Evolutionary conservation across 1,140 invertebrate genomes (phyloP).

Genomic region (Tetraneura akinire): DNA sequence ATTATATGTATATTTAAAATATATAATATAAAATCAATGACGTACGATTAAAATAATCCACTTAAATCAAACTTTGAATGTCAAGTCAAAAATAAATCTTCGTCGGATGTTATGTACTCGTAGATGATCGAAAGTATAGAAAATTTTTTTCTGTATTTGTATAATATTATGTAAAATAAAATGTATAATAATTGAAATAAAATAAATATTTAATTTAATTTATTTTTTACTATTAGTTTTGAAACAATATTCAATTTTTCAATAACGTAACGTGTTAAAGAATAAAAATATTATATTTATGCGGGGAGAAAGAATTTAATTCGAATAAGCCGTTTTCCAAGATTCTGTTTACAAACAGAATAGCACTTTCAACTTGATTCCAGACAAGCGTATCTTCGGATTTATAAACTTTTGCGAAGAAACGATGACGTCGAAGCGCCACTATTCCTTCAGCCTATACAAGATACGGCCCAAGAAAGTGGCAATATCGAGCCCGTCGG

Average conservation of each 20-base stretch:
- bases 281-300: neutral
- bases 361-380: slow-evolving; percentile 4
- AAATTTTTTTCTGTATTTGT: too few species aligned
- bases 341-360: neutral
- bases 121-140: too few species aligned
- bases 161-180: too few species aligned
- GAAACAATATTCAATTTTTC: neutral
- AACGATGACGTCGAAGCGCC: neutral
- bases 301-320: neutral
- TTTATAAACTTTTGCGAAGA: slow-evolving; percentile 1
- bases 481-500: neutral
- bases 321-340: neutral
- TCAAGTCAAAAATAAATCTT: too few species aligned
- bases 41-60: too few species aligned
- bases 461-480: neutral
- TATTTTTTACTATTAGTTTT: neutral
- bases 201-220: too few species aligned
- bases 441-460: too few species aligned
- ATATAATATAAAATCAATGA: too few species aligned
- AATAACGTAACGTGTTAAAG: neutral
- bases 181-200: too few species aligned
- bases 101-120: too few species aligned
- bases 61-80: too few species aligned
- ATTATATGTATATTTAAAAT: too few species aligned
- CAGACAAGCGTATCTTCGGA: neutral